Percentiles rank a stretch among this genome's conserved stretches.
Conservation (phyloP, 1,140 invertebrate genomes). For the Scaptomyza graminum region DNA sequence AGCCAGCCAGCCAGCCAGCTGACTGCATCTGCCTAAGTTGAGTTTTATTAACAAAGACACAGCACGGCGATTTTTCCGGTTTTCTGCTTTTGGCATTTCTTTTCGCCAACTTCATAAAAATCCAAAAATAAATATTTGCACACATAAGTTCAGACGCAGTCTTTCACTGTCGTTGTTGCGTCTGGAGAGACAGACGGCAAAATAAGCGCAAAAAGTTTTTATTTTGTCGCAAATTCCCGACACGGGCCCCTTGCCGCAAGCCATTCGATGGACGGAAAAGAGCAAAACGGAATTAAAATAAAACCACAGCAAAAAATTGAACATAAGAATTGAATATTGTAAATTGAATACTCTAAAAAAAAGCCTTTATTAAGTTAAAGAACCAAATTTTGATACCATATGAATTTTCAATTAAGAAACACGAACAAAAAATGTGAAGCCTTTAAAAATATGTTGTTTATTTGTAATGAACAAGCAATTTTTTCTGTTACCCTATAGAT, state of each 20-base stretch:
- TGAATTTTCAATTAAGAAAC: too few relatives aligned
- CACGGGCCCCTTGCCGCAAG: conserved; percentile 19
- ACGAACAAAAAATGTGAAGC: too few relatives aligned
- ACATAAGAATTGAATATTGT: background rate
- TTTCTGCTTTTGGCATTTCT: conserved; percentile 35
- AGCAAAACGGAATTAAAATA: conserved; percentile 60
- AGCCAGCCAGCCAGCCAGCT: background rate
- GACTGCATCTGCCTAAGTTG: conserved; percentile 32
- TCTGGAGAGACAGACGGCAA: conserved; percentile 53
- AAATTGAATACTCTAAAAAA: background rate
- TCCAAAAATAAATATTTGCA: conserved; percentile 73
- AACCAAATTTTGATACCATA: too few relatives aligned
- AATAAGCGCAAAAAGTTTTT: conserved; percentile 55
- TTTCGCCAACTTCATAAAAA: conserved; percentile 53
- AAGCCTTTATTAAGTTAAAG: too few relatives aligned
- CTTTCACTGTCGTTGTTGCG: conserved; percentile 5
- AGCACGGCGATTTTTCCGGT: conserved; percentile 49
- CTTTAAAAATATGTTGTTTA: too few relatives aligned
- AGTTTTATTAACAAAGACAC: conserved; percentile 44
- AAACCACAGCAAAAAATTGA: conserved; percentile 10
- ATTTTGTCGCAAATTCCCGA: conserved; percentile 57
- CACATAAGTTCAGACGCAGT: conserved; percentile 48
- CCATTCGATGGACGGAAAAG: conserved; percentile 45
- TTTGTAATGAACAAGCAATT: too few relatives aligned
- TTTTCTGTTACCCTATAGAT: too few relatives aligned